phyloP scores from a whole-genome alignment of 2,888 invertebrate genomes.

The Dicranocentrus wangi region DNA sequence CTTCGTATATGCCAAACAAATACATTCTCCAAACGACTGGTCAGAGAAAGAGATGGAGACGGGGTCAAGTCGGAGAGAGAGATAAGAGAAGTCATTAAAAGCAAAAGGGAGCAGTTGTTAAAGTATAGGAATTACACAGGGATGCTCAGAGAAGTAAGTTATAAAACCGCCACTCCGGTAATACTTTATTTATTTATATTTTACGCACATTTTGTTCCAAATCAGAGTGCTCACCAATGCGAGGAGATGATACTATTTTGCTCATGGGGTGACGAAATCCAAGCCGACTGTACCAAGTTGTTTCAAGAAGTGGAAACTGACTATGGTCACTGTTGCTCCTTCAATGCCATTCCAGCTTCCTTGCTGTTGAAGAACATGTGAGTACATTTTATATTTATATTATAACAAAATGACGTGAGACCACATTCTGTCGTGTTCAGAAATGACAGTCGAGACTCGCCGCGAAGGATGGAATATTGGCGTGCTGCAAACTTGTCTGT shows the following conservation, averaged over 20 bases:
- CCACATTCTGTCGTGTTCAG: too few species aligned
- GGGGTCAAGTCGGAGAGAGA: neutral
- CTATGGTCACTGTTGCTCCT: constrained; percentile 83
- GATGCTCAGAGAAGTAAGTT: too few species aligned
- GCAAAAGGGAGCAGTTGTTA: neutral
- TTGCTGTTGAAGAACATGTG: constrained; percentile 23
- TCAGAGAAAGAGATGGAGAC: too few species aligned
- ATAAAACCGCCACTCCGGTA: too few species aligned
- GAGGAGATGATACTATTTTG: constrained; percentile 83
- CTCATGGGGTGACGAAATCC: constrained; percentile 80
- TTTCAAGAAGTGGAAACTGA: constrained; percentile 87
- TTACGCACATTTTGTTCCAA: too few species aligned
- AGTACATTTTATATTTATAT: too few species aligned
- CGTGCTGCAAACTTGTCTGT: constrained; percentile 8
- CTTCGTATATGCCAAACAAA: too few species aligned
- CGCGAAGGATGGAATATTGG: constrained; percentile 35
- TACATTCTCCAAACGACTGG: too few species aligned
- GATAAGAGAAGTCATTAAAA: constrained; percentile 1
- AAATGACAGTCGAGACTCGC: too few species aligned
- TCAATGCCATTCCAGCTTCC: constrained; percentile 83
- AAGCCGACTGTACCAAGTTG: constrained; percentile 81
- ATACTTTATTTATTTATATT: too few species aligned
- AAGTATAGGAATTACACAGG: neutral
- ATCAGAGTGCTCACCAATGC: constrained; percentile 87
- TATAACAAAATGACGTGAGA: too few species aligned